Percentiles rank a stretch among this genome's conserved stretches.
These are phyloP conservation scores for Spodoptera frugiperda DNA, from an alignment of 1,140 invertebrate genomes.

Conservation along the genomic window DNA sequence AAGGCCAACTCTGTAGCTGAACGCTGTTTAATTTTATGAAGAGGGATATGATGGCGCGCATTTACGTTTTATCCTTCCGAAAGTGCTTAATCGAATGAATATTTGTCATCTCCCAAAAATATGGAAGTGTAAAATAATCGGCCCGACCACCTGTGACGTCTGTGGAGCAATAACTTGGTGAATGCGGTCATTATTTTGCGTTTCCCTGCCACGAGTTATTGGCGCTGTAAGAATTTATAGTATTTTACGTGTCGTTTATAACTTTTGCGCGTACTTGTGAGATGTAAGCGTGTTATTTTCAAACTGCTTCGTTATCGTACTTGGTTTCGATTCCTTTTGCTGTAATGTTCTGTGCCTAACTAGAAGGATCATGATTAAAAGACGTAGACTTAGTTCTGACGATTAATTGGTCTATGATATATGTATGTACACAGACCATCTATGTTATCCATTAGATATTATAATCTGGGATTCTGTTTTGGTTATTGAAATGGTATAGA, in stretches of 20 bases:
- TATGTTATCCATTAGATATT: no score
- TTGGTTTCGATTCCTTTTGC: no score
- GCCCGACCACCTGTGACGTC: neutral
- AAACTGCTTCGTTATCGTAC: no score
- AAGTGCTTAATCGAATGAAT: neutral
- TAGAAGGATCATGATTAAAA: no score
- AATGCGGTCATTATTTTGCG: slow-evolving; percentile 1
- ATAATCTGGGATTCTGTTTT: no score
- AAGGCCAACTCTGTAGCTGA: neutral
- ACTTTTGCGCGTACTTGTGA: neutral
- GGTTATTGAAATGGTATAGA: no score
- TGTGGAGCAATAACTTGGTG: neutral
- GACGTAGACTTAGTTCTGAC: no score
- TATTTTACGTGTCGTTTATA: neutral
- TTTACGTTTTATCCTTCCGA: neutral
- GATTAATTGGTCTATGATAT: no score
- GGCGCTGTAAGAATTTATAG: neutral
- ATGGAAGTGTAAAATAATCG: neutral
- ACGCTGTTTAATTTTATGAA: neutral
- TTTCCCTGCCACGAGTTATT: neutral
- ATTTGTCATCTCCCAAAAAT: neutral
- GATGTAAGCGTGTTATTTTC: no score
- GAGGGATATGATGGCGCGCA: neutral
- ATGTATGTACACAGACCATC: no score
- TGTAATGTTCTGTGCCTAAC: no score